Percentiles rank a stretch among this genome's conserved stretches.
phyloP scores from a whole-genome alignment of 2,888 invertebrate species.

The Cistogaster globosa region DNA sequence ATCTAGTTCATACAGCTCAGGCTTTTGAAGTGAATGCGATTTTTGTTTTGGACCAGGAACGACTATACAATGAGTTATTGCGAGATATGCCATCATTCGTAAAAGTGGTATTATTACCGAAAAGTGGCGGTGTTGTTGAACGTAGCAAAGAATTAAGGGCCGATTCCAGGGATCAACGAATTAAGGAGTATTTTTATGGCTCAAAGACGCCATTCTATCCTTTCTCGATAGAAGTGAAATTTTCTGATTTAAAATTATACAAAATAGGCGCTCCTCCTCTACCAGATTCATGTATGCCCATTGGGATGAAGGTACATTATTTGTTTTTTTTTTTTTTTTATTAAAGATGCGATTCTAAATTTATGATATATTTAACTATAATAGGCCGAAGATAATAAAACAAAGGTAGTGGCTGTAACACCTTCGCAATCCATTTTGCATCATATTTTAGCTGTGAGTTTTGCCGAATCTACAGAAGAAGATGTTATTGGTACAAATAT shows the following conservation, averaged over 20 bases:
- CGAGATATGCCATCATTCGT: constrained; percentile 97
- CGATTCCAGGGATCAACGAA: constrained; percentile 90
- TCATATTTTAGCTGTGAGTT: constrained; percentile 94
- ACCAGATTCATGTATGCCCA: constrained; percentile 97
- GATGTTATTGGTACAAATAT: constrained; percentile 94
- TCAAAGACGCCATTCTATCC: constrained; percentile 91
- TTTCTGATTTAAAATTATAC: constrained; percentile 93
- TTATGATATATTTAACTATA: not conserved
- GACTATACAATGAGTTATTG: constrained; percentile 96
- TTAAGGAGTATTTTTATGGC: constrained; percentile 98
- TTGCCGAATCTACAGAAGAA: constrained; percentile 91
- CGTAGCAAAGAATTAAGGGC: constrained; percentile 88
- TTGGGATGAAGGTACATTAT: constrained; percentile 91
- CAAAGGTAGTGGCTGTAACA: constrained; percentile 92
- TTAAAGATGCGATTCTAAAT: too few species aligned
- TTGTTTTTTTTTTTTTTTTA: too few species aligned
- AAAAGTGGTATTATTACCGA: constrained; percentile 95
- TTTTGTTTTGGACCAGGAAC: constrained; percentile 97
- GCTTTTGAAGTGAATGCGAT: constrained; percentile 98
- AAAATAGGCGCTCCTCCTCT: constrained; percentile 97
- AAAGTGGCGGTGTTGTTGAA: constrained; percentile 98
- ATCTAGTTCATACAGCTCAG: constrained; percentile 93
- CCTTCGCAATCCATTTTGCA: constrained; percentile 91
- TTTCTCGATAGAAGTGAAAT: constrained; percentile 96
- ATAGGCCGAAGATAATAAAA: constrained; percentile 90